phyloP scores from a whole-genome alignment of 2,888 invertebrate species.

The Eupithecia inturbata region DNA sequence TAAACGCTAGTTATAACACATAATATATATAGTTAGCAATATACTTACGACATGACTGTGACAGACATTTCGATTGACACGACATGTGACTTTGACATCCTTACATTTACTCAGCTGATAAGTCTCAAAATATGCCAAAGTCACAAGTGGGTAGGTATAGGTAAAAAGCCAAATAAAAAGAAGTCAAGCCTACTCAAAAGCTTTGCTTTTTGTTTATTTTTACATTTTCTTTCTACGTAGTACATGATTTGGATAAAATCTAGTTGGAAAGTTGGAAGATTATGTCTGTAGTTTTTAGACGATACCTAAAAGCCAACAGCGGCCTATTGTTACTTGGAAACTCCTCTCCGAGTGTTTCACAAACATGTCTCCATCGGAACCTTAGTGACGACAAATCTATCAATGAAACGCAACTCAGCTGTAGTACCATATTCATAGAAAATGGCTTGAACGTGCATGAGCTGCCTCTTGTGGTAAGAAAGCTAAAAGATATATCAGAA shows the following conservation, averaged over 20 bases:
- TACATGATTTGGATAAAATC: neutral
- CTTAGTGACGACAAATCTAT: conserved; percentile 66
- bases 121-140: neutral
- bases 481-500: conserved; percentile 71
- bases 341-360: conserved; percentile 44
- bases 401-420: conserved; percentile 65
- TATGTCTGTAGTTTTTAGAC: conserved; percentile 69
- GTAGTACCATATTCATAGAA: conserved; percentile 85
- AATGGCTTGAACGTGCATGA: conserved; percentile 88
- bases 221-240: neutral
- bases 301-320: conserved; percentile 66
- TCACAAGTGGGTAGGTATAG: no score
- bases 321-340: conserved; percentile 50
- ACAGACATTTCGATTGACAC: neutral
- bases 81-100: neutral
- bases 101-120: neutral
- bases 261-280: conserved; percentile 19
- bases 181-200: no score
- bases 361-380: conserved; percentile 47
- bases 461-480: conserved; percentile 86
- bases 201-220: neutral
- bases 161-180: no score
- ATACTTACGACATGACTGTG: neutral
- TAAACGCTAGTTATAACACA: neutral
- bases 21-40: neutral